Evolutionary conservation across 2,113 vertebrate genomes (phyloP), one percentile per base, ranked within the genome.

Genomic region (Ciconia stormi): DNA sequence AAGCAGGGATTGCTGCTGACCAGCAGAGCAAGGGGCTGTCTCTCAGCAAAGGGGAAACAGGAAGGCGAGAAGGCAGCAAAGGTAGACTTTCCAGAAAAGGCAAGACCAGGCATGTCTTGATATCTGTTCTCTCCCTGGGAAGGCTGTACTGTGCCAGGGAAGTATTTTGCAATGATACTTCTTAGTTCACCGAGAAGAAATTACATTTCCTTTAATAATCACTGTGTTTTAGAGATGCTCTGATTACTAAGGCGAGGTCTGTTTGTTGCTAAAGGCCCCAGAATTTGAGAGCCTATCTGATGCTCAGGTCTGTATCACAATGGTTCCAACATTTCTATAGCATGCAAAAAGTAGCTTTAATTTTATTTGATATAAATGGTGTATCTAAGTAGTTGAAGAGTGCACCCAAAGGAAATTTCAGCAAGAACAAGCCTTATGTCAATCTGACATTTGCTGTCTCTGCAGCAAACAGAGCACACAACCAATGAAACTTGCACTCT

Each of bases 11-110:
- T 59, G 87, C 87, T 89, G 90, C 87, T 97, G 92, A 90, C 91
- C 95, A 93, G 82, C 84, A 77, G 82, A 93, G 92, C 95, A 71
- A 76, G 70, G 44, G 92, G 78, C 66, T 92, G 92, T 47, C 89
- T 80, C 66, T 47, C 61, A 49, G 40, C 4, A 0, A 65, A 94
- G 90, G 87, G 92, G 90, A 96, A 96, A 96, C 96, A 97, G 96
- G 96, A 97, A 97, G 85, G 92, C 93, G 93, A 97, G 95, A 95
- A 94, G 95, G 95, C 0, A 10, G 82, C 89, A 93, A 91, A 96
- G 96, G 95, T 97, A 96, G 69, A 58, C 93, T 95, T 96, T 96
- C 96, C 96, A 97, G 96, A 97, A 95, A 96, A 92, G 95, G 95
- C 96, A 96, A 85, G 96, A 90, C 34, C 71, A 42, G 96, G 74